Conservation (phyloP, 2,797 vertebrate genomes). For the Myiotriccus ornatus region DNA sequence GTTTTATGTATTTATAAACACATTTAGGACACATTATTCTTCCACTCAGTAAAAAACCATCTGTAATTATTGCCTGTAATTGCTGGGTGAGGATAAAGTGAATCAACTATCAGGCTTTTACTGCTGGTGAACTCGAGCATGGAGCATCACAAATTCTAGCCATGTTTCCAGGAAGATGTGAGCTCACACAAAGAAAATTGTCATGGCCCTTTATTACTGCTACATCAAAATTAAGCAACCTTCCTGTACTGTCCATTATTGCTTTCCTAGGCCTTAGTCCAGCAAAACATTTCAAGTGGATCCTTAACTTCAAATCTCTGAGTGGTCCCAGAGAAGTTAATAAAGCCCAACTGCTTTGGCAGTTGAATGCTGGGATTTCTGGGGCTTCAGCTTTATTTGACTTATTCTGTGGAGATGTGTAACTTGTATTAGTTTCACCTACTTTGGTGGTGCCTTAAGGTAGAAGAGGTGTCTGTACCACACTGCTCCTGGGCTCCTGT, state of each 20-base stretch:
- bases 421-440: not conserved
- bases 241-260: not conserved
- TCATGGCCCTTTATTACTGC: not conserved
- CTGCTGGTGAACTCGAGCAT: not conserved
- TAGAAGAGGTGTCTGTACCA: not conserved
- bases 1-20: conserved; percentile 48
- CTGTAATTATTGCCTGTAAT: conserved; percentile 56
- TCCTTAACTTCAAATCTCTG: not conserved
- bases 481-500: not conserved
- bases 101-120: conserved; percentile 7
- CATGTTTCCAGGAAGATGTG: not conserved
- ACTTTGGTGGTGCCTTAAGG: not conserved
- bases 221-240: not conserved
- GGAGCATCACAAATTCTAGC: not conserved
- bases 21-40: conserved; percentile 39
- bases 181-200: not conserved
- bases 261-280: not conserved
- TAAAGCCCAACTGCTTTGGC: not conserved
- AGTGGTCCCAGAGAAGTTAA: not conserved
- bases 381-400: not conserved
- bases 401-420: not conserved
- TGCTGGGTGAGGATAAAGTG: conserved; percentile 37
- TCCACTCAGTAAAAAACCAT: conserved; percentile 35
- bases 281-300: not conserved
- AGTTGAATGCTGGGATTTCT: not conserved